Percentiles rank a stretch among this genome's conserved stretches.
Conservation (phyloP, 2,797 vertebrate species). For the Myiotriccus ornatus region DNA sequence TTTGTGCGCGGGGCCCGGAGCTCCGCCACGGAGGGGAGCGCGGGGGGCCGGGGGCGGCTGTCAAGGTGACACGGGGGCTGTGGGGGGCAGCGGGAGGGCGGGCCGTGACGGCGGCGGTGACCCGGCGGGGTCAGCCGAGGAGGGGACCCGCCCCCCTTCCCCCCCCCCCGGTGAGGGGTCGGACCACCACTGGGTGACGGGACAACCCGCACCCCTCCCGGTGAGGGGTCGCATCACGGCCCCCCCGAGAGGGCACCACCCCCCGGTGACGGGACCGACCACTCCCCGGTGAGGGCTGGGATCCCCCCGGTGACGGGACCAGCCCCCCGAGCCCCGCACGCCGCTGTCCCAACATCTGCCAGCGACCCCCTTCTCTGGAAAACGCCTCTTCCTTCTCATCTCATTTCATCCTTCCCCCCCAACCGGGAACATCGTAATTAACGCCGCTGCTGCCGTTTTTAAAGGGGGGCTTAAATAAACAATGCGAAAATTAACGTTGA, state of each 20-base stretch:
- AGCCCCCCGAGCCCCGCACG: neutral
- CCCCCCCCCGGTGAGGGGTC: neutral
- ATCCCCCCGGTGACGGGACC: neutral
- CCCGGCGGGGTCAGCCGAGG: neutral
- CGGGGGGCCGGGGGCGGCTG: neutral
- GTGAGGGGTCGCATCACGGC: neutral
- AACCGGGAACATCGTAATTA: neutral
- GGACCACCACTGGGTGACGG: neutral
- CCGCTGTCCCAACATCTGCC: neutral
- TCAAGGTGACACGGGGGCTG: neutral
- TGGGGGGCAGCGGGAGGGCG: neutral
- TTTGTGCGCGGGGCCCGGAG: neutral
- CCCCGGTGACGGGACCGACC: no score
- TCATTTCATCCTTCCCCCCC: no score
- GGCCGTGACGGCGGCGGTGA: neutral
- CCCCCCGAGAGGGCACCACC: neutral
- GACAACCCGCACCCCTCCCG: neutral
- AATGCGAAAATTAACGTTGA: constrained; percentile 13
- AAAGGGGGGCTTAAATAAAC: neutral
- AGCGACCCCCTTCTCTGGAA: neutral
- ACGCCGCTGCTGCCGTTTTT: neutral
- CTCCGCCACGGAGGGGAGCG: neutral
- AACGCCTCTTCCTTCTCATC: neutral
- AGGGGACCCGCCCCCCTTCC: neutral
- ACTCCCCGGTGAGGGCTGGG: neutral